Evolutionary conservation across 2,888 invertebrate species (phyloP), one percentile per base, ranked within the genome.

Genomic region (Synergus laeviventris): DNA sequence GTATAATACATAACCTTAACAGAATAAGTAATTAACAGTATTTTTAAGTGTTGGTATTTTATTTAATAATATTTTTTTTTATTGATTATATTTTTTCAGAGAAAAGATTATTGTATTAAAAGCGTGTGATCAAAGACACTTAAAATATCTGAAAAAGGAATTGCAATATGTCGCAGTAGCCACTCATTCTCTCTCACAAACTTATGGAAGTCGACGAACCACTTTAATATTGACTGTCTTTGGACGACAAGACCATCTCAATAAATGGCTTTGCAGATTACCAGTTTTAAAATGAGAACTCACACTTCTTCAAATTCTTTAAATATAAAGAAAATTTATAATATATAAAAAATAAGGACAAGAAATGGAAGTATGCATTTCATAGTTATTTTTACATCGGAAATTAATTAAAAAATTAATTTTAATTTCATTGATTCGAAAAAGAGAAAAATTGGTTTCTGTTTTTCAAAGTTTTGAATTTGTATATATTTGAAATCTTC

Each of bases 191-290:
- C 54, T 86, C 16, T 81, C 81, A 70, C 75, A 81, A 66, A 78
- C 38, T 24, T 84, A 85, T 84, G 81, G 84, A 24, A 76, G 74
- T 11, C 79, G 74, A 31, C 39, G 74, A 62, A 45, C 79, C n/a
- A 85, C 87, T 11, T 18, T 85, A 21, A 92, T 92, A 42, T 86
- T 93, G 82, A 91, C 91, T 39, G 84, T 92, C 49, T 92, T 93
- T 83, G 93, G 93, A 8, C 85, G 88, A 56, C 91, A 91, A 82
- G 90, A 90, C 76, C 87, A 91, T 56, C 87, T 93, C 14, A 91
- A 92, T 80, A 87, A 88, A 64, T 83, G 91, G 31, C 91, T 92
- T 24, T 91, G 91, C 45, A 88, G 89, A 74, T 81, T 91, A 38
- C 76, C 84, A 9, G 76, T 83, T 70, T 80, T 86, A 24, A 77